Conservation (phyloP, 92 coral and sea anemone genomes). For the Phymanthus crucifer region DNA sequence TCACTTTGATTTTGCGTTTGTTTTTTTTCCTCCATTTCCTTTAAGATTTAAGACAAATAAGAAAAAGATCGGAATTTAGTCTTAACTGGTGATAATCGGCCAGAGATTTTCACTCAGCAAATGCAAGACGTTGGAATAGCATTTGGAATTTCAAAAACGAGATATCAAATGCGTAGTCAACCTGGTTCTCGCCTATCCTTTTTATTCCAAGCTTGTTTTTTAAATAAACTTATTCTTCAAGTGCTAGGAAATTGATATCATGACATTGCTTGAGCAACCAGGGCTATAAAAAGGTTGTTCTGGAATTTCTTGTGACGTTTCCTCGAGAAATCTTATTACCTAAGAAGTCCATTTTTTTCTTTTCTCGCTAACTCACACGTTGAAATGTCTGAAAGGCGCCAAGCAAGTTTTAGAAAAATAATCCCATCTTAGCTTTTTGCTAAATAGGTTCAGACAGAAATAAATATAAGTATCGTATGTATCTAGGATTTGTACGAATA, state of each 20-base stretch:
- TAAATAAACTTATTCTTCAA: neutral
- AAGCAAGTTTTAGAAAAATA: neutral
- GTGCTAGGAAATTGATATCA: neutral
- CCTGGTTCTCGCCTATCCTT: neutral
- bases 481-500: neutral
- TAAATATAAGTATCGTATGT: neutral
- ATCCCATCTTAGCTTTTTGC: neutral
- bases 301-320: neutral
- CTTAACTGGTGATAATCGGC: neutral
- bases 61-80: neutral
- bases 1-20: neutral
- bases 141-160: neutral
- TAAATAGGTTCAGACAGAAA: neutral
- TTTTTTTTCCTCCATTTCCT: neutral
- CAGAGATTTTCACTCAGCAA: neutral
- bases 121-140: neutral
- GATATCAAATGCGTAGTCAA: neutral
- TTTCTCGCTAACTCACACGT: neutral
- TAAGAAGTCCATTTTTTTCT: neutral
- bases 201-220: neutral
- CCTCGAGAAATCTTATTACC: neutral
- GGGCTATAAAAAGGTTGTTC: neutral
- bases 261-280: neutral
- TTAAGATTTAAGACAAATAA: neutral
- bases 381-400: neutral